Percentiles rank a stretch among this genome's conserved stretches.
Conservation (phyloP, 1,140 invertebrate species). For the Theocolax elegans region DNA sequence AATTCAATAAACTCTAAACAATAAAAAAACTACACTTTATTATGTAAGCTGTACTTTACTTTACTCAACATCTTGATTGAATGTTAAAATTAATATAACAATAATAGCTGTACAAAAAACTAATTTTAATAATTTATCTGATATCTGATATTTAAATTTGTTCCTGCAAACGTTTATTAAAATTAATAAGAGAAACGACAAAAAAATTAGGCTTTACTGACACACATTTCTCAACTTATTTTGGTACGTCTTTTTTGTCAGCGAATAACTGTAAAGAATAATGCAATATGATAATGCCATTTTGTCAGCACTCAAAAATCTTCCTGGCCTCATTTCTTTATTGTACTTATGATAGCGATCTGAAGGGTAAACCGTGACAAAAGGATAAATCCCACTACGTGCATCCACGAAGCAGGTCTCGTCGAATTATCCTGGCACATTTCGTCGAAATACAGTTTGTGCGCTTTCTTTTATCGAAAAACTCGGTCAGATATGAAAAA, state of each 20-base stretch:
- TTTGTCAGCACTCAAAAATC: slow-evolving; percentile 22
- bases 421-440: slow-evolving; percentile 32
- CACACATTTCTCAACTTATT: no score
- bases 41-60: no score
- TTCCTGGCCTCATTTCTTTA: slow-evolving; percentile 18
- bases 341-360: slow-evolving; percentile 17
- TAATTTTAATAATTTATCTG: no score
- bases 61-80: no score
- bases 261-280: slow-evolving; percentile 3
- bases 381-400: slow-evolving; percentile 18
- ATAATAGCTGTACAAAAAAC: no score
- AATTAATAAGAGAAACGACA: no score
- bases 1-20: no score
- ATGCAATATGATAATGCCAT: slow-evolving; percentile 27
- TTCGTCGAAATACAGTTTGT: slow-evolving; percentile 30
- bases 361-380: slow-evolving; percentile 25
- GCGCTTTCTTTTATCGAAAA: slow-evolving; percentile 19
- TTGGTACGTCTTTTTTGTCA: not conserved
- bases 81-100: no score
- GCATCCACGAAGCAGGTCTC: slow-evolving; percentile 30
- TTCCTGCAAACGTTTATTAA: no score
- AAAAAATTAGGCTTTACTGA: no score
- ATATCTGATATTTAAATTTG: no score
- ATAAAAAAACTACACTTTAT: no score
- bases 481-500: slow-evolving; percentile 13